phyloP scores from a whole-genome alignment of 2,888 invertebrate species.

The Chrysolina haemoptera region DNA sequence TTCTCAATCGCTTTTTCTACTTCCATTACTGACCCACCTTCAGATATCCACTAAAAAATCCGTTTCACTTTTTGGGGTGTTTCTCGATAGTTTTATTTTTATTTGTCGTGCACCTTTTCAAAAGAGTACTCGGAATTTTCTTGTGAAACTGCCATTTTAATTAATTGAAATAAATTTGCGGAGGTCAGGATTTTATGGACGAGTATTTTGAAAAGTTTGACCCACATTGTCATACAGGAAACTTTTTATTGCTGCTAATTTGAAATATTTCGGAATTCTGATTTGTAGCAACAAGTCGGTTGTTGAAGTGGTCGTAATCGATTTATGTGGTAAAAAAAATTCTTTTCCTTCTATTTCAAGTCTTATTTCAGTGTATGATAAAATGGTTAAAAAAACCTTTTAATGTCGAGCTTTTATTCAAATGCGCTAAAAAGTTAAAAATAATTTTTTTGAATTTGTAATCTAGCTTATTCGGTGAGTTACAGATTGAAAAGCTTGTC shows the following conservation, averaged over 20 bases:
- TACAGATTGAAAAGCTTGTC: too few species aligned
- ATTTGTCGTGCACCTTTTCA: not conserved
- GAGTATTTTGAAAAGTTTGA: not conserved
- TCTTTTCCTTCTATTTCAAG: too few species aligned
- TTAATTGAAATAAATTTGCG: not conserved
- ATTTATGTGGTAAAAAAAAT: too few species aligned
- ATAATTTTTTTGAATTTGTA: too few species aligned
- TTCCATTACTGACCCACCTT: slow-evolving; percentile 42
- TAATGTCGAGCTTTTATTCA: too few species aligned
- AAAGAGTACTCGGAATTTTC: not conserved
- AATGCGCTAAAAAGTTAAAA: too few species aligned
- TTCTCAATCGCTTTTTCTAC: slow-evolving; percentile 12
- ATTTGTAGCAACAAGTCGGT: too few species aligned
- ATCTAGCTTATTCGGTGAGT: too few species aligned
- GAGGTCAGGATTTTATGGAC: slow-evolving; percentile 1
- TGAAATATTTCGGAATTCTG: not conserved
- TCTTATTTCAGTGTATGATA: too few species aligned
- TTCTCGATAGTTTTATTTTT: not conserved
- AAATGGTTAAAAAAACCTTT: too few species aligned
- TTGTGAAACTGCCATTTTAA: not conserved
- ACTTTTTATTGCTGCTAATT: not conserved
- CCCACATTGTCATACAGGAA: not conserved
- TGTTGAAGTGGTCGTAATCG: too few species aligned
- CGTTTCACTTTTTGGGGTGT: slow-evolving; percentile 18
- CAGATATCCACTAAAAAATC: not conserved